Base-by-base conservation (phyloP, 53 echinoderm and acorn worm species). In the Paracentrotus lividus region DNA sequence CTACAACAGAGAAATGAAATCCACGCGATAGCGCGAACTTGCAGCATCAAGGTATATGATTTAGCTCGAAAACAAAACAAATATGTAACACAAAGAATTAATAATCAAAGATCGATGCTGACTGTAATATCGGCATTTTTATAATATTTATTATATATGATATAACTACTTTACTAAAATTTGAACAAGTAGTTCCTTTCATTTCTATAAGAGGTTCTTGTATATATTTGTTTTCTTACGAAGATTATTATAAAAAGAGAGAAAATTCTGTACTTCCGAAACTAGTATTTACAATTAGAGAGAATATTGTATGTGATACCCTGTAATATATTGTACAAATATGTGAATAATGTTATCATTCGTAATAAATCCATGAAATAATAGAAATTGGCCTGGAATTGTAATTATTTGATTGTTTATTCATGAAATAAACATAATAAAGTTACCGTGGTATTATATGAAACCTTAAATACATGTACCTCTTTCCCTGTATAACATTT, bases 251-350 rank as follows among this genome's bases (percentile, higher is more conserved):
- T 85, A 43, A 32, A 33, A 55, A 38, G 56, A 55, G 55, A 56
- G 31, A 86, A 42, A 64, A 42, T 60, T 59, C 60, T 89, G 89
- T 89, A 89, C 89, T 89, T 89, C 89, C 89, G 64, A 21, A 56
- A 89, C 43, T 89, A 60, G 89, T 89, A 43, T 89, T 42, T 89
- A 61, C n/a, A 26, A 94, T 34, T 76, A 75, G 42, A 90, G 59
- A 90, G 18, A 33, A 43, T 4, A 57, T 15, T 23, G 36, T 92
- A 56, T 47, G 69, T 81, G 5, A 92, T 43, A 24, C 44, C 53
- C 9, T 93, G 85, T 93, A 93, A 26, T 34, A 84, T 85, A 93
- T 84, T 93, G 81, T 93, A 85, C 72, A 75, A 92, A 92, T 58
- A 49, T 93, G 85, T 93, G 42, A 93, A 93, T 85, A 93, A 93